Percentiles rank a stretch among this genome's conserved stretches.
These are phyloP conservation scores for Muricea muricata DNA, from an alignment of 92 coral and sea anemone species.

Conservation along the genomic window DNA sequence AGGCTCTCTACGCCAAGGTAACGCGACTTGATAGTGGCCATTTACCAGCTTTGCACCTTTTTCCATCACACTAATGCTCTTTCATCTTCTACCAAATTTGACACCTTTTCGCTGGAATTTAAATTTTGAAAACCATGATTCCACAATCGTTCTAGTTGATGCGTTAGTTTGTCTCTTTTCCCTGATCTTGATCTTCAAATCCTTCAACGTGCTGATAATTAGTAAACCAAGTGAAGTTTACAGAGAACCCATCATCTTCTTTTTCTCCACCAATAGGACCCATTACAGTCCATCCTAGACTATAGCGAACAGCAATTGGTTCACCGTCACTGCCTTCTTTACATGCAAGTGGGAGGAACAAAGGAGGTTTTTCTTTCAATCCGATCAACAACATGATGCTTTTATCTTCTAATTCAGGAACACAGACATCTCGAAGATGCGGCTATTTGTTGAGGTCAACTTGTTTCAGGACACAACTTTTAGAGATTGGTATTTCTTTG, in stretches of 20 bases:
- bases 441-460: constrained; percentile 17
- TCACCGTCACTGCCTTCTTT: constrained; percentile 44
- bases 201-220: too few species aligned
- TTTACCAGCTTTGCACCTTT: constrained; percentile 20
- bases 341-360: constrained; percentile 63
- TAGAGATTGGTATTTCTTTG: constrained; percentile 26
- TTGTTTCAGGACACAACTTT: constrained; percentile 13
- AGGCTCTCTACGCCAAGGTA: constrained; percentile 50
- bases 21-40: constrained; percentile 54
- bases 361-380: constrained; percentile 48
- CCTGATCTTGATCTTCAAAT: not conserved
- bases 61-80: constrained; percentile 46
- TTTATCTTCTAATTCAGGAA: constrained; percentile 13
- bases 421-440: not conserved
- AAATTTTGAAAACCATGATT: constrained; percentile 44
- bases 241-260: not conserved
- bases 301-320: constrained; percentile 58
- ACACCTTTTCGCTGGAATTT: too few species aligned
- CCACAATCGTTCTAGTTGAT: constrained; percentile 60
- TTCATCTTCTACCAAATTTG: constrained; percentile 47
- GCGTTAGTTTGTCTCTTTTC: not conserved
- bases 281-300: constrained; percentile 68
- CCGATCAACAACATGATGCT: constrained; percentile 58
- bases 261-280: constrained; percentile 51
- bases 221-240: constrained; percentile 3